Conservation (phyloP, 1,140 invertebrate species). For the Caerostris darwini region DNA sequence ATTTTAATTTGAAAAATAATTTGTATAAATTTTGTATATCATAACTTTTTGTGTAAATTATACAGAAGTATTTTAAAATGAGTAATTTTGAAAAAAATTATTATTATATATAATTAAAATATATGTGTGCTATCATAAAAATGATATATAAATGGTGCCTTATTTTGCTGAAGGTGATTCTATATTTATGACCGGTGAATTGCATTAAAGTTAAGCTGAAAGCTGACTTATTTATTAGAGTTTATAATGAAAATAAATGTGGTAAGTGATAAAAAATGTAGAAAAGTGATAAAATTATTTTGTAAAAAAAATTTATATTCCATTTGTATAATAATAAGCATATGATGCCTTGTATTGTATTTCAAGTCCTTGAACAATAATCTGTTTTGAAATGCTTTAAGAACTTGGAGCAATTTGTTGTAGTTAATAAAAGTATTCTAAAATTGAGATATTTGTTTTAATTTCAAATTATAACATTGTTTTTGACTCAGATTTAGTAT, state of each 20-base stretch:
- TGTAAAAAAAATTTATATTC: slow-evolving; percentile 35
- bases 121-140: too few relatives aligned
- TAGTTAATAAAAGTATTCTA: slow-evolving; percentile 75
- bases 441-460: slow-evolving; percentile 19
- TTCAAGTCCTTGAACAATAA: slow-evolving; percentile 19
- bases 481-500: background rate
- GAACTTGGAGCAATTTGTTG: slow-evolving; percentile 63
- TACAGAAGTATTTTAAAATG: too few relatives aligned
- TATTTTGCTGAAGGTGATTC: background rate
- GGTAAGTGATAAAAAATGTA: slow-evolving; percentile 26
- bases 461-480: background rate
- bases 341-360: slow-evolving; percentile 41
- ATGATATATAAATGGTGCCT: background rate
- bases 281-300: slow-evolving; percentile 3
- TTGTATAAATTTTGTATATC: too few relatives aligned
- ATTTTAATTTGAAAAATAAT: too few relatives aligned
- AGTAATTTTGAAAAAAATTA: too few relatives aligned
- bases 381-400: slow-evolving; percentile 26
- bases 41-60: too few relatives aligned
- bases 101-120: too few relatives aligned
- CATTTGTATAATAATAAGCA: slow-evolving; percentile 1
- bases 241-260: background rate
- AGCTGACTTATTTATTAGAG: slow-evolving; percentile 32
- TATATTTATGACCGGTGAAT: slow-evolving; percentile 32
- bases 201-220: slow-evolving; percentile 24